Evolutionary conservation across 2,888 invertebrate genomes (phyloP).

Genomic region (Phragmatobia fuliginosa): DNA sequence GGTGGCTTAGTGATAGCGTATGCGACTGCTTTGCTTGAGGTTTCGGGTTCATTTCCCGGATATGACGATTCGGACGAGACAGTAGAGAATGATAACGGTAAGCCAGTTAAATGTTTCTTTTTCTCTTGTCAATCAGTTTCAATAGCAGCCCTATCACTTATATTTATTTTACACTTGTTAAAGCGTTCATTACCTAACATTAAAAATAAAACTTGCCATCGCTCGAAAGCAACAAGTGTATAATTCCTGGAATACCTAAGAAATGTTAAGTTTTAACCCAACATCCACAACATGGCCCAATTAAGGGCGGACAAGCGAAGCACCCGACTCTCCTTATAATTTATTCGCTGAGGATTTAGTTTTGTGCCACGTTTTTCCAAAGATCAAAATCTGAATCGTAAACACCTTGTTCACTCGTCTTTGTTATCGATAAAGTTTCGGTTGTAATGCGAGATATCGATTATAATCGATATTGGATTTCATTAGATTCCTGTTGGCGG

Average conservation of each 20-base stretch:
- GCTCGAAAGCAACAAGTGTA: conserved; percentile 77
- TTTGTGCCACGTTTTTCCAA: conserved; percentile 73
- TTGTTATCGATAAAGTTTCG: conserved; percentile 65
- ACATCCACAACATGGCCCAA: conserved; percentile 81
- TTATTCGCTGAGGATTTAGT: conserved; percentile 81
- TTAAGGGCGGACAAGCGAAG: conserved; percentile 69
- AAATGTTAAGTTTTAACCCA: conserved; percentile 83
- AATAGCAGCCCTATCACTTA: too few relatives aligned
- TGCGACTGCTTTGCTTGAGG: too few relatives aligned
- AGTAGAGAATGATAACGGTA: too few relatives aligned
- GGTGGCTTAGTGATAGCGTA: too few relatives aligned
- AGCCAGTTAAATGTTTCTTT: too few relatives aligned
- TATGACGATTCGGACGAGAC: too few relatives aligned
- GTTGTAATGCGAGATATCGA: conserved; percentile 63
- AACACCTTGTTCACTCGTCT: conserved; percentile 84
- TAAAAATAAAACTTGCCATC: conserved; percentile 55
- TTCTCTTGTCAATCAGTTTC: conserved; percentile 3
- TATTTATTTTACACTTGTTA: conserved; percentile 41
- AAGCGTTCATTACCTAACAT: conserved; percentile 50
- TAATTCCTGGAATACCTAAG: conserved; percentile 85
- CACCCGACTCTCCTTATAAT: conserved; percentile 76
- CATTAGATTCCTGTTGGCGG: conserved; percentile 36
- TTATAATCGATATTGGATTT: conserved; percentile 56
- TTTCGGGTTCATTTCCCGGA: too few relatives aligned
- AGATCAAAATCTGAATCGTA: conserved; percentile 82